Evolutionary conservation across 2,113 vertebrate species (phyloP).

Genomic region (Albula goreensis): DNA sequence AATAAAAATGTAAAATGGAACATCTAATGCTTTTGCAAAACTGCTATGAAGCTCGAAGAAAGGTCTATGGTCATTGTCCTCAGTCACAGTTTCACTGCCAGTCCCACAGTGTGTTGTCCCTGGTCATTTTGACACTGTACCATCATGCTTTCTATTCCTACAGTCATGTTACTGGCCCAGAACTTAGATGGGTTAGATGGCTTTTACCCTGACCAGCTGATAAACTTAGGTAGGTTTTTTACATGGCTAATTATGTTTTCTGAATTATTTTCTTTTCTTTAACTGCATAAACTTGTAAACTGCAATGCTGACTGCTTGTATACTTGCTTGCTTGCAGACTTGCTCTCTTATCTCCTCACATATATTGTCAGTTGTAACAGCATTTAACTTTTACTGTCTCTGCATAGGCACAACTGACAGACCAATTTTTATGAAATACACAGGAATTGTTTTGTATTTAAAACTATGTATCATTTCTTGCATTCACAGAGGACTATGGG

Average conservation of each 20-base stretch:
- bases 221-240: constrained; percentile 56
- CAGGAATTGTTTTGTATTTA: too few species aligned
- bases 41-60: background rate
- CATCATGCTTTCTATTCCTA: constrained; percentile 33
- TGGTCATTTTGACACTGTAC: background rate
- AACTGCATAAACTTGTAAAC: too few species aligned
- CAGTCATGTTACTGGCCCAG: constrained; percentile 64
- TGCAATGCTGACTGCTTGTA: background rate
- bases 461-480: background rate
- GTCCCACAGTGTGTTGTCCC: background rate
- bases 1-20: background rate
- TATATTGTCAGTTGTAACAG: background rate
- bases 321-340: background rate
- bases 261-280: too few species aligned
- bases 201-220: constrained; percentile 30
- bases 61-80: background rate
- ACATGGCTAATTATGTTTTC: too few species aligned
- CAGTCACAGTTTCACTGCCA: background rate
- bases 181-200: constrained; percentile 44
- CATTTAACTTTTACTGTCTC: background rate
- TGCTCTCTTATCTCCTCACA: background rate
- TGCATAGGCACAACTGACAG: background rate
- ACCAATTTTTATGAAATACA: too few species aligned
- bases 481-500: constrained; percentile 57
- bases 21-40: background rate